Evolutionary conservation across 2,113 vertebrate genomes (phyloP).

Genomic region (Noturus placidus): DNA sequence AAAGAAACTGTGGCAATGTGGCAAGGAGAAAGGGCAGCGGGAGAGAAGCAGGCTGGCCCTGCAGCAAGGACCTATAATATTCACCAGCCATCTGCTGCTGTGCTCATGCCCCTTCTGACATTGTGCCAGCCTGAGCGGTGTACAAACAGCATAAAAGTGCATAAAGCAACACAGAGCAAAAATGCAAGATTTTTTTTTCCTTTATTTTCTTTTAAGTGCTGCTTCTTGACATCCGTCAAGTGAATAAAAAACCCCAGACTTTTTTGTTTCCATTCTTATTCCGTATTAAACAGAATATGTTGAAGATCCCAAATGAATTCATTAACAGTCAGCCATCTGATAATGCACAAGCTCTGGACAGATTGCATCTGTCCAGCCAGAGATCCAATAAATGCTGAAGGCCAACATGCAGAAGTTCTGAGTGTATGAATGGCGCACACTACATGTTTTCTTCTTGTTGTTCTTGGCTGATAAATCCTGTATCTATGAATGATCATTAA

Average conservation of each 20-base stretch:
- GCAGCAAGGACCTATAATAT: conserved; percentile 42
- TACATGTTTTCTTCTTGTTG: conserved; percentile 10
- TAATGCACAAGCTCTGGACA: conserved; percentile 3
- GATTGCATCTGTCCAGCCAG: conserved; percentile 22
- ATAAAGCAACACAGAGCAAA: background rate
- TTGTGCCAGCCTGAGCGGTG: conserved; percentile 22
- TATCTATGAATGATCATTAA: background rate
- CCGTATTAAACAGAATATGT: background rate
- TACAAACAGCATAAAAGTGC: conserved; percentile 19
- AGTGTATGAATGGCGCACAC: background rate
- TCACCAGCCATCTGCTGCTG: conserved; percentile 42
- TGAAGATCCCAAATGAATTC: conserved; percentile 3
- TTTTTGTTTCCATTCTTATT: background rate
- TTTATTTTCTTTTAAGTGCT: background rate
- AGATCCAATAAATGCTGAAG: conserved; percentile 9
- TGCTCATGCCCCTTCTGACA: background rate
- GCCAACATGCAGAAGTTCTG: background rate
- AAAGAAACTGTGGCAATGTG: conserved; percentile 19
- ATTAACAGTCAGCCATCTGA: conserved; percentile 8
- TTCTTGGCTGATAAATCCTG: conserved; percentile 25
- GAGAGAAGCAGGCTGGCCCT: conserved; percentile 22
- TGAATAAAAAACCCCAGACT: background rate
- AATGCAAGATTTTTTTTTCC: background rate
- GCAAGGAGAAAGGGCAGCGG: conserved; percentile 10
- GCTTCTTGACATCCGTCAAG: background rate